These are phyloP conservation scores for Ruditapes philippinarum DNA, from an alignment of 1,140 invertebrate genomes.

Conservation along the genomic window DNA sequence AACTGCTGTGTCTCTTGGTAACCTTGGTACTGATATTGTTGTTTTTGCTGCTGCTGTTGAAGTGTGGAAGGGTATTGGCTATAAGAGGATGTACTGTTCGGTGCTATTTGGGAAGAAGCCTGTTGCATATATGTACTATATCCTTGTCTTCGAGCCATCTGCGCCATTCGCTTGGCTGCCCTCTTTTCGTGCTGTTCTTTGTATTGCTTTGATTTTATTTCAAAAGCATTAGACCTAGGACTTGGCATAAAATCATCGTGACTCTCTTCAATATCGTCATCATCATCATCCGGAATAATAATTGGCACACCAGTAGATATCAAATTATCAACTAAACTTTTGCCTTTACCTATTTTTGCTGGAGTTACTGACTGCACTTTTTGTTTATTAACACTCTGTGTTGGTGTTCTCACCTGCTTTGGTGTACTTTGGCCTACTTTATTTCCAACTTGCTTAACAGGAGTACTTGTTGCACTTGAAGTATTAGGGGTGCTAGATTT, in stretches of 20 bases:
- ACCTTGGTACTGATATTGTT: background rate
- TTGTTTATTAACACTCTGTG: background rate
- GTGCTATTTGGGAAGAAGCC: background rate
- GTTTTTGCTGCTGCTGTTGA: background rate
- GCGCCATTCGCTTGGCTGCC: background rate
- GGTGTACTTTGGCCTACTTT: background rate
- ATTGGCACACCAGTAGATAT: conserved; percentile 60
- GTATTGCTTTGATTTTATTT: conserved; percentile 30
- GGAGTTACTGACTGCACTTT: conserved; percentile 3
- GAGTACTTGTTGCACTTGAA: background rate
- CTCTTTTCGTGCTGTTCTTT: background rate
- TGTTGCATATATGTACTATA: background rate
- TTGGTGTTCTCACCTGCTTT: background rate
- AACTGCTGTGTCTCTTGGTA: too few species aligned
- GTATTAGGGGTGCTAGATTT: background rate
- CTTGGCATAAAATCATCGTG: conserved; percentile 27
- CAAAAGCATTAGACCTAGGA: conserved; percentile 3
- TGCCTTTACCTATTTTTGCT: background rate
- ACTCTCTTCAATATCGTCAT: background rate
- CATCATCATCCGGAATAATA: conserved; percentile 54
- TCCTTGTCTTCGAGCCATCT: background rate
- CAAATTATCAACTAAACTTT: conserved; percentile 61
- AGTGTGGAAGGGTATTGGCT: background rate
- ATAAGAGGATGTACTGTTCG: background rate
- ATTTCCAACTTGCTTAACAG: background rate